Base-by-base conservation (phyloP, 2,113 vertebrate species). In the Vidua macroura region DNA sequence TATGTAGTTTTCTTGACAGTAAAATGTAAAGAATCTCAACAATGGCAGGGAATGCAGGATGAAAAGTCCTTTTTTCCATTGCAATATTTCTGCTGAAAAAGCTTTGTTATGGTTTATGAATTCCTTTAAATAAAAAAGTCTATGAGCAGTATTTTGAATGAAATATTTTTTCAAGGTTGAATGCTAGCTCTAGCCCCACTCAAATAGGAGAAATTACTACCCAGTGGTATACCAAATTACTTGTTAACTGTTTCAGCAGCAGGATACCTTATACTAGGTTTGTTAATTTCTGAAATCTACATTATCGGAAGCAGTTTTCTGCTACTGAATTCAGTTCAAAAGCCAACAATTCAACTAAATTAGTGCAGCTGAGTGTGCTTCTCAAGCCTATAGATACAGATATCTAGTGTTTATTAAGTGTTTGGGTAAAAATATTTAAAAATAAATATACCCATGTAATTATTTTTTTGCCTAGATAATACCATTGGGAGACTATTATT, bases 191-290 rank as follows among this genome's bases (percentile, higher is more conserved):
- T 72, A 93, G 60, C 33, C 35, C 35, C 43, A 59, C 83, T 95
- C 76, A 76, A 55, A 92, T 33, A 81, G 72, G 87, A 93, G 67
- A 93, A 96, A 96, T 96, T 96, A 86, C 90, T 92, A 93, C 93
- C 67, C 92, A 92, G 80, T 73, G 60, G 83, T 67, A 70, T 89
- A 74, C 74, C 80, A 95, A 95, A 96, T 96, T 96, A 91, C 80
- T 92, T 87, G 67, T 89, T 96, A 97, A 96, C 83, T 89, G 79
- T 95, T 96, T 93, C 95, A 88, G 83, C 70, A 93, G 93, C 60
- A 59, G 52, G 48, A 68, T 85, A 68, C 91, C 88, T 95, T 96
- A 59, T 87, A 75, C 41, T 8, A 76, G 73, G 49, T 30, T 93
- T 86, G 35, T 62, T 94, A 92, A 87, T 96, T 94, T 94, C 59